phyloP scores from a whole-genome alignment of 1,140 invertebrate genomes.

The Rhopalosiphum padi region DNA sequence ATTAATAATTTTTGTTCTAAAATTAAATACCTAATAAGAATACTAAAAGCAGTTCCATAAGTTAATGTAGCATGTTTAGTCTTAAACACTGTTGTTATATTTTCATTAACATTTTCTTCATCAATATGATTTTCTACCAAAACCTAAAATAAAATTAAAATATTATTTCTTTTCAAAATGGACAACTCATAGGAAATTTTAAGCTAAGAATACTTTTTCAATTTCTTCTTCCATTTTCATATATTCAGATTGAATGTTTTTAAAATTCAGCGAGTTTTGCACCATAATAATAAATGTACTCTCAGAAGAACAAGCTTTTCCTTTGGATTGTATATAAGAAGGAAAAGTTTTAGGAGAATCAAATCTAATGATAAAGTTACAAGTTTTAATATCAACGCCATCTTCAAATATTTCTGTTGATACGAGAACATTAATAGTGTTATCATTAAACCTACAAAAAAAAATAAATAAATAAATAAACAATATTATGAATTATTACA shows the following conservation, averaged over 20 bases:
- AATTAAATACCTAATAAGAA: background rate
- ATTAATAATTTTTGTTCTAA: no score
- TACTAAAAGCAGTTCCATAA: background rate
- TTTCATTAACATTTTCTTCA: slow-evolving; percentile 29
- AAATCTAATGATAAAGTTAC: slow-evolving; percentile 79
- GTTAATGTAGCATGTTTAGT: background rate
- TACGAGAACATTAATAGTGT: slow-evolving; percentile 77
- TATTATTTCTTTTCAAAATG: background rate
- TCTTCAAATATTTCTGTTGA: slow-evolving; percentile 84
- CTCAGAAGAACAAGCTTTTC: slow-evolving; percentile 68
- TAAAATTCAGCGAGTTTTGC: slow-evolving; percentile 62
- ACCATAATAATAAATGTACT: slow-evolving; percentile 70
- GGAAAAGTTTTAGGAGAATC: slow-evolving; percentile 76
- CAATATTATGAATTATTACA: no score
- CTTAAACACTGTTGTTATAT: background rate
- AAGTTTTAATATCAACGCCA: slow-evolving; percentile 82
- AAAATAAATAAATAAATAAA: no score
- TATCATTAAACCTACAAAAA: slow-evolving; percentile 62
- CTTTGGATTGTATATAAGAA: slow-evolving; percentile 86
- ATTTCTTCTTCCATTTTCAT: slow-evolving; percentile 66
- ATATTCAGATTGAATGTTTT: slow-evolving; percentile 65
- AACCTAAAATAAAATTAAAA: background rate
- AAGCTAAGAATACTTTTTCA: slow-evolving; percentile 62
- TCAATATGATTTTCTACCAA: background rate
- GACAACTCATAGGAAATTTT: background rate